A percentile compares a stretch with the other conserved stretches of the same genome.
phyloP scores from a whole-genome alignment of 2,888 invertebrate species.

The Criorhina ranunculi region DNA sequence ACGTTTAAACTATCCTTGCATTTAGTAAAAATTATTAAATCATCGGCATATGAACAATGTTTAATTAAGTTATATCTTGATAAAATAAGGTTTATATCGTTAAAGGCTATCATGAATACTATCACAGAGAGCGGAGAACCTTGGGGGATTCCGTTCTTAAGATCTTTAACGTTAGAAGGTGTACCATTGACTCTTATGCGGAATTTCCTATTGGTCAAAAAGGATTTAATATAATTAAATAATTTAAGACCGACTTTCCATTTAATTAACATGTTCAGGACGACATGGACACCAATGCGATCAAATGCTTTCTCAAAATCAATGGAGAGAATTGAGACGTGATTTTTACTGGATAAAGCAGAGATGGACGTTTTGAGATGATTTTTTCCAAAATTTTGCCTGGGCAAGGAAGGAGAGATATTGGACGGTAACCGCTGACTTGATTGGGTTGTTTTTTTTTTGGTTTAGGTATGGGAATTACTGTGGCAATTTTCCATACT shows the following conservation, averaged over 20 bases:
- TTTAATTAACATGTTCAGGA: conserved; percentile 44
- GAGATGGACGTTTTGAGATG: conserved; percentile 5
- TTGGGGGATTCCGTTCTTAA: no score
- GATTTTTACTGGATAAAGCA: conserved; percentile 42
- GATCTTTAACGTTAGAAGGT: no score
- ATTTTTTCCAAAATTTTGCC: conserved; percentile 59
- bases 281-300: conserved; percentile 46
- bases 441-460: conserved; percentile 30
- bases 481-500: conserved; percentile 34
- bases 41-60: conserved; percentile 15
- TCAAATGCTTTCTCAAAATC: conserved; percentile 68
- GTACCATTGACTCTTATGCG: no score
- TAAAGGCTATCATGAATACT: conserved; percentile 43
- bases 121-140: conserved; percentile 62
- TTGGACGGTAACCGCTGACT: conserved; percentile 37
- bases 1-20: conserved; percentile 3
- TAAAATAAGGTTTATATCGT: background rate
- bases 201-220: no score
- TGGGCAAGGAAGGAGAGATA: conserved; percentile 57
- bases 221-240: no score
- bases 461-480: conserved; percentile 54
- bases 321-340: conserved; percentile 52
- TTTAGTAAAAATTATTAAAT: conserved; percentile 1
- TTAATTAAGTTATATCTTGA: background rate
- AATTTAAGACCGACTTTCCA: no score